Conservation (phyloP, 2,888 invertebrate species). For the Cephus runcator region DNA sequence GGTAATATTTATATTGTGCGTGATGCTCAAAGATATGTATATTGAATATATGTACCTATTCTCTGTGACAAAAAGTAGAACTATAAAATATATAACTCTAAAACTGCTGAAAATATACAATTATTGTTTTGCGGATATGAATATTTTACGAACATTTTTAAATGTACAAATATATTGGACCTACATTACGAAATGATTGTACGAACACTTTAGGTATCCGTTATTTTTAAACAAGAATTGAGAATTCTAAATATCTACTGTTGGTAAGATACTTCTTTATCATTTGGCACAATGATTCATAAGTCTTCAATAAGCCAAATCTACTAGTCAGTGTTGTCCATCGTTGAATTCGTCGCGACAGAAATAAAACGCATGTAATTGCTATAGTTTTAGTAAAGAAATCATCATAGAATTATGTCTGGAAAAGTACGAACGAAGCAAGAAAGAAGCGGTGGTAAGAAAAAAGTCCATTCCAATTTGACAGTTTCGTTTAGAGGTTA, state of each 20-base stretch:
- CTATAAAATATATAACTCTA: neutral
- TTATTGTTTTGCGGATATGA: neutral
- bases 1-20: neutral
- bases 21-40: neutral
- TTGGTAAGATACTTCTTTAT: neutral
- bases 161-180: neutral
- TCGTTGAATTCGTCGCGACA: neutral
- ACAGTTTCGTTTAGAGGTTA: constrained; percentile 3
- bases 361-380: neutral
- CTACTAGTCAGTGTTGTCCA: neutral
- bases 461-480: neutral
- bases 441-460: constrained; percentile 67
- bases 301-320: neutral
- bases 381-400: neutral
- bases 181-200: neutral
- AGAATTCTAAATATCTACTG: neutral
- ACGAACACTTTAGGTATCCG: neutral
- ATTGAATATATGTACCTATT: neutral
- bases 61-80: neutral
- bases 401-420: constrained; percentile 42
- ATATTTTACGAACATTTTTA: neutral
- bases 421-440: constrained; percentile 64
- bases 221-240: neutral
- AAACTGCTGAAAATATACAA: neutral
- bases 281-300: neutral